Conservation (phyloP, 1,140 invertebrate species). For the Propsilocerus akamusi region DNA sequence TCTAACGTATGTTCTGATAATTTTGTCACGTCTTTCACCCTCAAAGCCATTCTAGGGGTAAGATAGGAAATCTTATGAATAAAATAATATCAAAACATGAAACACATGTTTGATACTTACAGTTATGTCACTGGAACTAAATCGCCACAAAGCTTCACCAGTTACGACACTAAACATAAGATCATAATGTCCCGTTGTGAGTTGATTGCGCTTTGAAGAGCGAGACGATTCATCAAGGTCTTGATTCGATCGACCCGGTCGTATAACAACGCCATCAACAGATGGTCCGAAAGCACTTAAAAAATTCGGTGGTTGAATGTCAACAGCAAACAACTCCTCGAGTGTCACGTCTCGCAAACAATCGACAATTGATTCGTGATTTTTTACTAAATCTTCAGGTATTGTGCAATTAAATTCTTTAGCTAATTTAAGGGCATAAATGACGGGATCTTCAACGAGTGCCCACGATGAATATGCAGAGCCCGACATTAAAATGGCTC, state of each 20-base stretch:
- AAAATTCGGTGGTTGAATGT: slow-evolving; percentile 66
- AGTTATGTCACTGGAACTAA: slow-evolving; percentile 66
- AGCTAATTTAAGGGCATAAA: slow-evolving; percentile 68
- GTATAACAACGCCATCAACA: slow-evolving; percentile 28
- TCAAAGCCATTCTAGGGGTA: slow-evolving; percentile 78
- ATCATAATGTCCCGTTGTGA: slow-evolving; percentile 37
- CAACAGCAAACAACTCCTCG: slow-evolving; percentile 54
- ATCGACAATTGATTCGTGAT: slow-evolving; percentile 64
- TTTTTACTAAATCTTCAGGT: slow-evolving; percentile 52
- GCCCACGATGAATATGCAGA: slow-evolving; percentile 90
- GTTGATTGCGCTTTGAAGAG: slow-evolving; percentile 19
- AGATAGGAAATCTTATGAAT: too few species aligned
- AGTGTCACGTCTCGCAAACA: slow-evolving; percentile 59
- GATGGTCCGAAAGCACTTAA: slow-evolving; percentile 68
- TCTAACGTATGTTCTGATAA: slow-evolving; percentile 80
- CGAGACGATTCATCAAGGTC: slow-evolving; percentile 34
- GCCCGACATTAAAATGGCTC: slow-evolving; percentile 77
- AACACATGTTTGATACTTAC: too few species aligned
- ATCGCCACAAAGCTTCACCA: slow-evolving; percentile 64
- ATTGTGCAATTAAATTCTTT: slow-evolving; percentile 70
- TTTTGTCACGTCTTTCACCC: slow-evolving; percentile 69
- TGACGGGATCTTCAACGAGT: slow-evolving; percentile 71
- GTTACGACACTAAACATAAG: slow-evolving; percentile 69
- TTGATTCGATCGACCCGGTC: slow-evolving; percentile 30
- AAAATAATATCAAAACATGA: too few species aligned